Conservation (phyloP, 2,888 invertebrate genomes). For the Drosophila glabriapex region DNA sequence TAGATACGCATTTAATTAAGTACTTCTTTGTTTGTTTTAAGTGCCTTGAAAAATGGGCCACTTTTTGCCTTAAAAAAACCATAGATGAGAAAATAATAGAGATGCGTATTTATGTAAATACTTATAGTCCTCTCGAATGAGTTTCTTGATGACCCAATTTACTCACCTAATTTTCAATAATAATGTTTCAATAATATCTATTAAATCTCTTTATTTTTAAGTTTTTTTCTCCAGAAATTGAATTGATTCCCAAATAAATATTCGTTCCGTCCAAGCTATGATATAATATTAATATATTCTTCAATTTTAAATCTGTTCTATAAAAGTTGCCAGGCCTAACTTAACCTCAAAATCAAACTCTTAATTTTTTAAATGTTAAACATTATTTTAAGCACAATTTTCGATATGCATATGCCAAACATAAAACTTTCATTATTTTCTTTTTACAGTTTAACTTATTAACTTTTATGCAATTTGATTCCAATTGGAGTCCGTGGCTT, state of each 20-base stretch:
- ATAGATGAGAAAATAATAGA: background rate
- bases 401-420: background rate
- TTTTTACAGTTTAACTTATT: background rate
- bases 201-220: background rate
- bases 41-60: conserved; percentile 18
- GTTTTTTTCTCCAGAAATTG: background rate
- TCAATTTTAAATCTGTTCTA: background rate
- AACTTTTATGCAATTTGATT: background rate
- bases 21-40: conserved; percentile 23
- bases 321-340: background rate
- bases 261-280: background rate
- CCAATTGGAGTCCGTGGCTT: background rate
- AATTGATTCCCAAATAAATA: no score
- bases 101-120: background rate
- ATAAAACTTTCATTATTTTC: background rate
- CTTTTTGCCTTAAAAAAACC: conserved; percentile 22
- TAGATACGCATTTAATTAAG: background rate
- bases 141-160: background rate
- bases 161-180: background rate
- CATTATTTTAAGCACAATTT: background rate
- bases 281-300: background rate
- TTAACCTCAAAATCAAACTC: background rate
- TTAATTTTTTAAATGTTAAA: background rate
- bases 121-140: background rate
- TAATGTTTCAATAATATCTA: background rate